These are phyloP conservation scores for Ephialtes manifestator DNA, from an alignment of 2,888 invertebrate species.

Conservation along the genomic window DNA sequence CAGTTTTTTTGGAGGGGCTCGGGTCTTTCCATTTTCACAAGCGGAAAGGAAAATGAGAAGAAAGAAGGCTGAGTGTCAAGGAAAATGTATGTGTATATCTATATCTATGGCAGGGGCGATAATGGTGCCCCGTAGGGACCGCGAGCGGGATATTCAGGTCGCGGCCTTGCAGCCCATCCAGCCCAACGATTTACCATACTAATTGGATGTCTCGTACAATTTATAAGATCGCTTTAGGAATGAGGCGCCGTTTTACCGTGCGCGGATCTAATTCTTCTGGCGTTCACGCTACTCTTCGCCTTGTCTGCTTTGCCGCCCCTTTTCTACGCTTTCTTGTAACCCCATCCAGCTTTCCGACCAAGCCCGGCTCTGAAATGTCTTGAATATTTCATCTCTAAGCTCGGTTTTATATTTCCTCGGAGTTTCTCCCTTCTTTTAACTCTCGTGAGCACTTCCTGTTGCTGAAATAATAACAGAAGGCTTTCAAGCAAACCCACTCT, in stretches of 20 bases:
- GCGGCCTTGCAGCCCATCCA: constrained; percentile 53
- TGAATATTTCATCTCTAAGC: constrained; percentile 71
- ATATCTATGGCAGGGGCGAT: constrained; percentile 50
- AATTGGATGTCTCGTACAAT: constrained; percentile 77
- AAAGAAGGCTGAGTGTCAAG: neutral
- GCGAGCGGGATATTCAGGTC: constrained; percentile 51
- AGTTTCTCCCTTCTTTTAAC: constrained; percentile 35
- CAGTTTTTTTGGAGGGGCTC: constrained; percentile 26
- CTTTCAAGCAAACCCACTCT: neutral
- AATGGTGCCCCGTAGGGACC: constrained; percentile 64
- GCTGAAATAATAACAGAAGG: constrained; percentile 42
- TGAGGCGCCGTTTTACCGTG: constrained; percentile 64
- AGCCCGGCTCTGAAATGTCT: constrained; percentile 61
- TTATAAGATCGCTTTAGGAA: constrained; percentile 72
- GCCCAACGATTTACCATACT: constrained; percentile 72
- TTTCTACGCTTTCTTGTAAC: constrained; percentile 58
- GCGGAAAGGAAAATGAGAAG: constrained; percentile 52
- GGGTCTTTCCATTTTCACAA: constrained; percentile 54
- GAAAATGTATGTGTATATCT: constrained; percentile 17
- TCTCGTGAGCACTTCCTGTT: constrained; percentile 13
- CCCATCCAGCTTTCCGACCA: constrained; percentile 40
- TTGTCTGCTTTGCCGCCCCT: constrained; percentile 23
- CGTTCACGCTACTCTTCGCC: constrained; percentile 45
- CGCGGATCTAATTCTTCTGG: constrained; percentile 71
- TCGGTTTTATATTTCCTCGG: constrained; percentile 45